Base-by-base conservation (phyloP, 2,113 vertebrate species). In the Sorex araneus region DNA sequence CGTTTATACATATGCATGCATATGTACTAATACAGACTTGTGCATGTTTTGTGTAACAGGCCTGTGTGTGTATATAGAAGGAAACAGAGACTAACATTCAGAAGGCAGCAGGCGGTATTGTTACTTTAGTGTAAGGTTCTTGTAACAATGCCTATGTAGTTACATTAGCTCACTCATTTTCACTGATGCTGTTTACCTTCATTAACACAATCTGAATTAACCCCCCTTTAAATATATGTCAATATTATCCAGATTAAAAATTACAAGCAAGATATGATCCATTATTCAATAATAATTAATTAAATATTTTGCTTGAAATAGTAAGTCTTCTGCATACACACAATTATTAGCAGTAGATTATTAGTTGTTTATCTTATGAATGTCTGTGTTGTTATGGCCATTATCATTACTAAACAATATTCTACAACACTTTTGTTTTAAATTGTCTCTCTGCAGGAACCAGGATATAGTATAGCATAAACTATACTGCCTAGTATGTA, bases 241-340 rank as follows among this genome's bases (percentile, higher is more conserved):
- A 85, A 45, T 66, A 7, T 9, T 76, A 28, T 18, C 19, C 12
- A 28, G 27, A 77, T 87, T 82, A 70, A 87, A 87, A 90, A 50
- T 50, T 21, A 77, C 3, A 82, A 76, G 11, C 32, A 70, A 71
- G n/a, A 18, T 50, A 90, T 27, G 34, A 80, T 69, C 32, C 10
- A 75, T 80, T 75, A 81, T 15, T 86, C 82, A 86, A 32, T 76
- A 86, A 80, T 34, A 40, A 85, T 79, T 81, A 67, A 34, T 34
- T 77, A 79, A 86, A 54, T 32, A 69, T 40, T 23, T 71, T 84
- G 25, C 84, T 78, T 84, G 27, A 27, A 73, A 71, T 43, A 54
- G 50, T 78, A 84, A 80, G 63, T 75, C 30, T 45, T 90, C 5
- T 27, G 32, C 30, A n/a, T 60, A 81, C 19, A n/a, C 57, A 47